A percentile compares a stretch with the other conserved stretches of the same genome.
These are phyloP conservation scores for Tromatobia lineatoria DNA, from an alignment of 2,888 invertebrate genomes.

Conservation along the genomic window DNA sequence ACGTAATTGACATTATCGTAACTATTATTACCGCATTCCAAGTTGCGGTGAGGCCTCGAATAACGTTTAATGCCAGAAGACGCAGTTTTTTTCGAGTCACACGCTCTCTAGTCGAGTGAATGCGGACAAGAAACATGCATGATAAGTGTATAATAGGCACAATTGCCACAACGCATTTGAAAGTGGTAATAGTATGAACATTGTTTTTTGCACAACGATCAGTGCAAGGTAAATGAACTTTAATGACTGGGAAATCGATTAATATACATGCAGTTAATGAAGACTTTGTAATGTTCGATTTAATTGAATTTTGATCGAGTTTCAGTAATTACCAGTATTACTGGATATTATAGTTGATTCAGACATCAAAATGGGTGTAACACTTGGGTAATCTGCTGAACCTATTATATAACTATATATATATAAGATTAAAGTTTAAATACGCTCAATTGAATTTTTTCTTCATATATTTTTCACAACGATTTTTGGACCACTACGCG, in stretches of 20 bases:
- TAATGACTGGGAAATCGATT: no score
- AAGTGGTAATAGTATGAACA: neutral
- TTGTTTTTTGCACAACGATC: neutral
- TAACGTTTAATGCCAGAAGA: slow-evolving; percentile 13
- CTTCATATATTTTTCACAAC: neutral
- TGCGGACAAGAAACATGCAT: neutral
- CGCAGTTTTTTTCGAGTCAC: slow-evolving; percentile 31
- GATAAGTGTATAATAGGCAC: neutral
- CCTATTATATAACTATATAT: neutral
- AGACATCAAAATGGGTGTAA: neutral
- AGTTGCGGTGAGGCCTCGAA: slow-evolving; percentile 29
- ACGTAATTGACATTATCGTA: slow-evolving; percentile 60
- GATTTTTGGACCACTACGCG: slow-evolving; percentile 28
- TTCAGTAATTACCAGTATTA: neutral
- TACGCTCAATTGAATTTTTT: neutral
- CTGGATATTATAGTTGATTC: neutral
- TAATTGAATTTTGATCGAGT: neutral
- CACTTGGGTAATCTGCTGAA: no score
- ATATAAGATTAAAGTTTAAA: neutral
- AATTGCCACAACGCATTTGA: neutral
- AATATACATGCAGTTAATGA: no score
- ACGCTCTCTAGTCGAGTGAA: slow-evolving; percentile 31
- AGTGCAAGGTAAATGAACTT: neutral
- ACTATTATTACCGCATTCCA: slow-evolving; percentile 62
- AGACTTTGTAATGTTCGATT: neutral